Evolutionary conservation across 2,888 invertebrate species (phyloP).

Genomic region (Ormia ochracea): DNA sequence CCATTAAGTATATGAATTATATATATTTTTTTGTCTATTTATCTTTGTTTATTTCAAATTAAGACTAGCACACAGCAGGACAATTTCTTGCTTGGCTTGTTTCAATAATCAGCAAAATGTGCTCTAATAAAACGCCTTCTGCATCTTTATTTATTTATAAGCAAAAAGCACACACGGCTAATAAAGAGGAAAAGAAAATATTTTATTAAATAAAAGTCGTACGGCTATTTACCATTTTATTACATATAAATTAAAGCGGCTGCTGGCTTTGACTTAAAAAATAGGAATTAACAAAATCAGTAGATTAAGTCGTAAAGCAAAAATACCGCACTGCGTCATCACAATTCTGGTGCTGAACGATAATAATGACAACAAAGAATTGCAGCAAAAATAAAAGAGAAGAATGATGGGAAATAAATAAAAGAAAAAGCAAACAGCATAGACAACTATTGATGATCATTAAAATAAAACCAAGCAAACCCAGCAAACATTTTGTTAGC

Average conservation of each 20-base stretch:
- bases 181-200: background rate
- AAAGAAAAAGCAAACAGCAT: background rate
- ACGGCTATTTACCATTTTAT: constrained; percentile 38
- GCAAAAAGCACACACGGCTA: background rate
- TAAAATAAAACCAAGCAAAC: constrained; percentile 40
- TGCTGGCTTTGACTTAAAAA: background rate
- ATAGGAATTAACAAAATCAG: background rate
- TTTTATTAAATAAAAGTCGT: constrained; percentile 54
- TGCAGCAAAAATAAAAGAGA: background rate
- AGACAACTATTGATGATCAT: constrained; percentile 49
- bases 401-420: background rate
- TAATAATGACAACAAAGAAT: constrained; percentile 16
- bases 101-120: constrained; percentile 29
- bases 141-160: background rate
- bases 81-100: background rate
- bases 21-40: background rate
- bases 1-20: constrained; percentile 3
- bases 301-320: constrained; percentile 22
- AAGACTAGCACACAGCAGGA: constrained; percentile 49
- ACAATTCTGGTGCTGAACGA: background rate
- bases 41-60: constrained; percentile 18
- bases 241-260: constrained; percentile 9
- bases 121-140: background rate
- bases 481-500: too few relatives aligned
- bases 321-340: constrained; percentile 57